Percentiles rank a stretch among this genome's conserved stretches.
These are phyloP conservation scores for Nycticryphes semicollaris DNA, from an alignment of 2,113 vertebrate genomes.

Conservation along the genomic window DNA sequence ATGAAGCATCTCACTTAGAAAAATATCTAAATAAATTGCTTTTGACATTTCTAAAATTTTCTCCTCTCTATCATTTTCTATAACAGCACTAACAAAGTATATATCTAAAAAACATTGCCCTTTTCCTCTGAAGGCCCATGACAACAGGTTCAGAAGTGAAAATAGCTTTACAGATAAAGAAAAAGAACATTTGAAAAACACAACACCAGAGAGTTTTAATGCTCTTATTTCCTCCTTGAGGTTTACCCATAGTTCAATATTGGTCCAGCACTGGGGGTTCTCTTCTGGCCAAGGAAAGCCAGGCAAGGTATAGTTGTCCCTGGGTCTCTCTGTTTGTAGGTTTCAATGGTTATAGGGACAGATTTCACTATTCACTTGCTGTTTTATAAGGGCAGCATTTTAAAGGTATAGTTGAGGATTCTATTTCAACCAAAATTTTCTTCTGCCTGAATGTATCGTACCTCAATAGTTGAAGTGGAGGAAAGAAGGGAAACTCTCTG, in stretches of 20 bases:
- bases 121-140: background rate
- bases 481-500: background rate
- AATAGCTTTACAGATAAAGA: background rate
- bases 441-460: background rate
- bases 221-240: background rate
- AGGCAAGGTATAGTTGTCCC: fast-evolving
- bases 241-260: background rate
- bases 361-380: fast-evolving
- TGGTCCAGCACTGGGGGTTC: background rate
- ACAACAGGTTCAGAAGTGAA: background rate
- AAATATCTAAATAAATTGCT: background rate
- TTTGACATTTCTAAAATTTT: background rate
- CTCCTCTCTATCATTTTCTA: background rate
- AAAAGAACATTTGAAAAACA: background rate
- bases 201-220: background rate
- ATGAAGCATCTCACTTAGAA: background rate
- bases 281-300: fast-evolving
- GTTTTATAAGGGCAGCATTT: background rate
- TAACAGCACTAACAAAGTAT: background rate
- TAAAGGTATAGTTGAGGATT: background rate
- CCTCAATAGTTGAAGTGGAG: background rate
- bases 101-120: background rate
- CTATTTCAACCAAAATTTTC: background rate
- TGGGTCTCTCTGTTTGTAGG: background rate
- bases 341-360: fast-evolving